Evolutionary conservation across 2,888 invertebrate species (phyloP), one percentile per base, ranked within the genome.

Genomic region (Boloria euphrosyne): DNA sequence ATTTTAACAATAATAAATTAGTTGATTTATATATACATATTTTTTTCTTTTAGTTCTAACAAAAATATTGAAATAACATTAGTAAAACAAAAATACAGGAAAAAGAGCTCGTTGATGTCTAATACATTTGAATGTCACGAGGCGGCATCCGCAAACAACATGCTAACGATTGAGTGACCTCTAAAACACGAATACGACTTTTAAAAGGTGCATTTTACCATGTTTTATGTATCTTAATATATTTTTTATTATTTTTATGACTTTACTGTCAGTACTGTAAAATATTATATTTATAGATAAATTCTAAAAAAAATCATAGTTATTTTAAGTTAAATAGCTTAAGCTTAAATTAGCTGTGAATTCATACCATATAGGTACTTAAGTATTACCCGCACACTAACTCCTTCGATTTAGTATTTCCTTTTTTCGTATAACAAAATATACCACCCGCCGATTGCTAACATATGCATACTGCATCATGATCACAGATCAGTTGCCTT

Each of bases 31-130:
- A 38, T 7, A n/a, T n/a, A n/a, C n/a, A 6, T 31, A 6, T 6
- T 38, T 10, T 7, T 31, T 31, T 2, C 10, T 6, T 31, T 31
- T 22, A 22, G 22, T 22, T 22, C 3, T 7, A 31, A 38, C 31
- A 38, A 38, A 38, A 38, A 38, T 38, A 31, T 7, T 38, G 2
- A 38, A 38, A 38, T 38, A 38, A 38, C 10, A 38, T 38, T 38
- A 38, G 10, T 10, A 10, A 7, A 38, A 38, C 10, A 10, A 38
- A 38, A 38, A 38, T 31, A 38, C 31, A 31, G 5, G n/a, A 46
- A 10, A 50, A 22, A 14, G 27, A 50, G 58, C 67, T 67, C 75
- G 75, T 74, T 75, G 71, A 75, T 67, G 72, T 74, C 74, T 75
- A 67, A 73, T 70, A 65, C 47, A 67, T 55, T 27, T 60, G 65